phyloP scores from a whole-genome alignment of 2,113 vertebrate genomes.

The Oncorhynchus nerka region DNA sequence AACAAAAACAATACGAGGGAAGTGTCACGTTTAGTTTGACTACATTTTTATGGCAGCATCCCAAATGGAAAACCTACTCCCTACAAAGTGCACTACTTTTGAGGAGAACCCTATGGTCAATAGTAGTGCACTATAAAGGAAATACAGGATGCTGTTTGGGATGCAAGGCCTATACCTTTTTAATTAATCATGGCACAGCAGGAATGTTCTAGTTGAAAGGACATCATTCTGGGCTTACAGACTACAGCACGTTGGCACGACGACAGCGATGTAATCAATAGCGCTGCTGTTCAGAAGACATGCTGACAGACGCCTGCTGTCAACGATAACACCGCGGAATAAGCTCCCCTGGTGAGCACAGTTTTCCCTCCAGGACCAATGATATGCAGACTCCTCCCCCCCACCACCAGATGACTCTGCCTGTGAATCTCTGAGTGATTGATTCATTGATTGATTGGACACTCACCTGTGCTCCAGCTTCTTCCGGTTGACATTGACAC shows the following conservation, averaged over 20 bases:
- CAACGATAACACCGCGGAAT: background rate
- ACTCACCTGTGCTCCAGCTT: constrained; percentile 92
- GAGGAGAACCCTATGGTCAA: no score
- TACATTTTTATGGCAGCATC: no score
- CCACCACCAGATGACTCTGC: no score
- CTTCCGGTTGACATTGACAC: constrained; percentile 95
- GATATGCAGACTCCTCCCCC: no score
- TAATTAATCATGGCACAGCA: constrained; percentile 29
- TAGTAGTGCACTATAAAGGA: no score
- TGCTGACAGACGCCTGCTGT: constrained; percentile 5
- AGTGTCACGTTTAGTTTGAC: no score
- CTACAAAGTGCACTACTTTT: no score
- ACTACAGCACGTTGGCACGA: constrained; percentile 4
- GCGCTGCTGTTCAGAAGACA: constrained; percentile 22
- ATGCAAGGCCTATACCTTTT: background rate
- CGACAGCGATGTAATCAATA: constrained; percentile 38
- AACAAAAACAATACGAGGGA: no score
- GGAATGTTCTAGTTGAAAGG: constrained; percentile 21
- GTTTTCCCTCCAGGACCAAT: background rate
- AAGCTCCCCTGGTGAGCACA: background rate
- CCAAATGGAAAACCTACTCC: no score
- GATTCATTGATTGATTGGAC: no score
- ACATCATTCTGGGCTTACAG: constrained; percentile 14
- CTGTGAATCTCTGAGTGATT: no score
- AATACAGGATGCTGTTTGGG: no score